Conservation (phyloP, 2,888 invertebrate species). For the Helleia helle region DNA sequence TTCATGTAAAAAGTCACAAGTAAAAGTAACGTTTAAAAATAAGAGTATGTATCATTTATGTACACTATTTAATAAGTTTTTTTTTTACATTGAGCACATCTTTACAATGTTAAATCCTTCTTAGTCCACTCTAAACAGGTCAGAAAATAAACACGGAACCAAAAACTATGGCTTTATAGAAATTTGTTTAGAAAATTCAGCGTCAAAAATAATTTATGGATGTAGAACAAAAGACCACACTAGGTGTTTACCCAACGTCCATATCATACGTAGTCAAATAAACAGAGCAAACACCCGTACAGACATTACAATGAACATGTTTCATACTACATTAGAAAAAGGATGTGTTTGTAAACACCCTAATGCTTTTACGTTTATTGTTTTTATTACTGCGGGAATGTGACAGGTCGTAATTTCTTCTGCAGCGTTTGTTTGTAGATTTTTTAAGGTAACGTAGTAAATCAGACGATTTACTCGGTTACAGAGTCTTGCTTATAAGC, state of each 20-base stretch:
- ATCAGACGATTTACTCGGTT: too few relatives aligned
- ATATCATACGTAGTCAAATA: conserved; percentile 13
- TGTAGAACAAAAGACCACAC: conserved; percentile 8
- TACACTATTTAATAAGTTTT: too few relatives aligned
- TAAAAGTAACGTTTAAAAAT: too few relatives aligned
- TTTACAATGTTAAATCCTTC: too few relatives aligned
- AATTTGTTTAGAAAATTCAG: neutral
- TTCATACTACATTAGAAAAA: conserved; percentile 19
- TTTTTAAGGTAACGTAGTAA: conserved; percentile 7
- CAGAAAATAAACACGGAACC: too few relatives aligned
- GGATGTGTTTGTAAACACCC: conserved; percentile 15
- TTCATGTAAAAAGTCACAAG: too few relatives aligned
- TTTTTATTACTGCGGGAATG: neutral
- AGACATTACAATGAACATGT: conserved; percentile 17
- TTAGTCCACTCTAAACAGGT: too few relatives aligned
- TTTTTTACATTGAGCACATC: too few relatives aligned
- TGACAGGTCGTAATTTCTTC: conserved; percentile 2
- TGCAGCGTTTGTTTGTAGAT: neutral
- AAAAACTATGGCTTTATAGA: too few relatives aligned
- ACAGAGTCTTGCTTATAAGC: too few relatives aligned
- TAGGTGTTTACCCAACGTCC: conserved; percentile 7
- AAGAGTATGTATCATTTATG: too few relatives aligned
- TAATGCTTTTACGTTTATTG: conserved; percentile 8
- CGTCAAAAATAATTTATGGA: neutral
- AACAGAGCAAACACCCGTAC: conserved; percentile 10